A percentile compares a stretch with the other conserved stretches of the same genome.
phyloP scores from a whole-genome alignment of 2,113 vertebrate species.

The Pelmatolapia mariae region DNA sequence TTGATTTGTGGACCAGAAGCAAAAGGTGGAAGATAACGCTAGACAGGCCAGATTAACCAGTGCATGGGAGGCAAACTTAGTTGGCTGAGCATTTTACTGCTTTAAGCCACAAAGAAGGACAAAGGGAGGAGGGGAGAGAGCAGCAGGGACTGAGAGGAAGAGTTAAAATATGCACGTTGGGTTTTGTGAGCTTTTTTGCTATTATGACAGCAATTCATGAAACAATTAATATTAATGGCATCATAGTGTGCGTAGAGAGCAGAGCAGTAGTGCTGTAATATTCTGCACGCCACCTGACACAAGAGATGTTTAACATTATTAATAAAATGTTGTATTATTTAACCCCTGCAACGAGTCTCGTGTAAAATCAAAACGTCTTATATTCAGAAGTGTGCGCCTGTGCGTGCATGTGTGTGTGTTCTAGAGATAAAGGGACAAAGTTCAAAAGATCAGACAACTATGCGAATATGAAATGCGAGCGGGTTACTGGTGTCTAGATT shows the following conservation, averaged over 20 bases:
- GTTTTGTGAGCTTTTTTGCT: not conserved
- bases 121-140: not conserved
- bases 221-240: not conserved
- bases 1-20: slow-evolving; percentile 47
- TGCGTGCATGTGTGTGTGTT: not conserved
- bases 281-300: not conserved
- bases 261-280: not conserved
- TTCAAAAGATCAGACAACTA: not conserved
- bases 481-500: not conserved
- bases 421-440: not conserved
- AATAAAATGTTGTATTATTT: not conserved
- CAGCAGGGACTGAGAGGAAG: not conserved
- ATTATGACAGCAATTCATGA: not conserved
- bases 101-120: slow-evolving; percentile 12
- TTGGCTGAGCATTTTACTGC: slow-evolving; percentile 17
- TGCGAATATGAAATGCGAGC: not conserved
- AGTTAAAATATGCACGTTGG: not conserved
- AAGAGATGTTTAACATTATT: not conserved
- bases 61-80: slow-evolving; percentile 6
- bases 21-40: slow-evolving; percentile 40
- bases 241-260: not conserved
- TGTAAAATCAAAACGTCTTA: not conserved
- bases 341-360: not conserved
- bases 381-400: not conserved
- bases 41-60: slow-evolving; percentile 34